These are phyloP conservation scores for Vimba vimba DNA, from an alignment of 2,113 vertebrate species.

Conservation along the genomic window DNA sequence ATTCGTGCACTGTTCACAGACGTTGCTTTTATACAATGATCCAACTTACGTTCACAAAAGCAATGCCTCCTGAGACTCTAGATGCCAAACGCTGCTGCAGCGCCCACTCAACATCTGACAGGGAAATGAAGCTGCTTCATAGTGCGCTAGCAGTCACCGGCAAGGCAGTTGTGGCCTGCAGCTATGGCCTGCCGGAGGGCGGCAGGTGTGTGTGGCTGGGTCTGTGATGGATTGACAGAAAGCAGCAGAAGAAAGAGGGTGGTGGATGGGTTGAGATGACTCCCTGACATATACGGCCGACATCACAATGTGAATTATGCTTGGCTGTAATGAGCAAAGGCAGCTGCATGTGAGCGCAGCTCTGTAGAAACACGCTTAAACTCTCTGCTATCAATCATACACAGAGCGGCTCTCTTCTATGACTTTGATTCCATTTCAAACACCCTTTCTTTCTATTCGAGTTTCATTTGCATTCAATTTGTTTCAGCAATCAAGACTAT, in stretches of 20 bases:
- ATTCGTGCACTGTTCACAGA: not conserved
- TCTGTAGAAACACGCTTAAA: constrained; percentile 55
- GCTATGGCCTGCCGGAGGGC: constrained; percentile 71
- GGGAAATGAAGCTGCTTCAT: constrained; percentile 16
- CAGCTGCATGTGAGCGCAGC: constrained; percentile 53
- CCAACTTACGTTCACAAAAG: not conserved
- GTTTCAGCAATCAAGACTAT: constrained; percentile 5
- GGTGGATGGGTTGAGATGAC: constrained; percentile 48
- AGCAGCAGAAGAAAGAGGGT: constrained; percentile 56
- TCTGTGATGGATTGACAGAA: constrained; percentile 61
- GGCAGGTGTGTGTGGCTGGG: constrained; percentile 72
- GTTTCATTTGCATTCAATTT: constrained; percentile 4
- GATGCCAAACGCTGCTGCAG: not conserved
- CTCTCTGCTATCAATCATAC: constrained; percentile 59
- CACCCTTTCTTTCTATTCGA: not conserved
- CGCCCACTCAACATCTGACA: constrained; percentile 34
- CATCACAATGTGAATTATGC: constrained; percentile 66
- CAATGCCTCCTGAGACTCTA: constrained; percentile 8
- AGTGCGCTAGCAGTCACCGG: constrained; percentile 49
- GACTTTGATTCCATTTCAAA: constrained; percentile 21
- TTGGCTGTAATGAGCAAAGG: constrained; percentile 54
- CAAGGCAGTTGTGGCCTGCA: constrained; percentile 48
- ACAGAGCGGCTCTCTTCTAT: constrained; percentile 25
- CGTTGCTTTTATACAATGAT: constrained; percentile 9
- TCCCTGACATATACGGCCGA: constrained; percentile 64